Evolutionary conservation across 92 coral and sea anemone genomes (phyloP), one percentile per base, ranked within the genome.

Genomic region (Porites cylindrica): DNA sequence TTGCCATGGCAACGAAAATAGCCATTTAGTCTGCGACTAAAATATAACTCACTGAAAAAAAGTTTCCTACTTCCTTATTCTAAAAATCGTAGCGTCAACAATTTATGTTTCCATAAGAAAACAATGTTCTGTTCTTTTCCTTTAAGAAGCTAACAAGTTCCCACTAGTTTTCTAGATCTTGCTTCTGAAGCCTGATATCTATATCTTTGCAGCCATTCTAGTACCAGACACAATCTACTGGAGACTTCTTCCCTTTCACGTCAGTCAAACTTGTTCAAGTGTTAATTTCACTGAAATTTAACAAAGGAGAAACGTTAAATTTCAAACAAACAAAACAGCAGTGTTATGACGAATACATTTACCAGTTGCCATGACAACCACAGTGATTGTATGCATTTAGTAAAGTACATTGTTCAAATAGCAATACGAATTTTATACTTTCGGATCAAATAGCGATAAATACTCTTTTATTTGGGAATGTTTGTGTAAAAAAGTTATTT

Each of bases 1-100:
- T 77, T 77, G 68, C 81, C 70, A 77, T 78, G 72, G 83, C 60
- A 65, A 78, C 61, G 69, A 16, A 78, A 78, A 60, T 18, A 24
- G 17, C 61, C 70, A 5, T 43, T 78, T 61, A 61, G 71, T 18
- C 59, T 17, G 43, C 53, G 19, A 76, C 53, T 76, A 52, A 76
- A 76, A 76, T 76, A 76, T 3, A 63, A 64, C 32, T 63, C 72
- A 78, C 72, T 64, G 62, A 78, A 64, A 62, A 63, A 78, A 43
- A 9, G 71, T 65, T 64, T 78, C 9, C 73, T 2, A 17, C 16
- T 78, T 78, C 83, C 83, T 38, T 7, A 78, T 64, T 78, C 13
- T 61, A 61, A 77, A 12, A 77, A 77, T 74, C 20, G 20, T 77
- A 52, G 58, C 43, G 10, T 26, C 76, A 26, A 26, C 53, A 71